Evolutionary conservation across 2,113 vertebrate species (phyloP).

Genomic region (Crotalus horridus): DNA sequence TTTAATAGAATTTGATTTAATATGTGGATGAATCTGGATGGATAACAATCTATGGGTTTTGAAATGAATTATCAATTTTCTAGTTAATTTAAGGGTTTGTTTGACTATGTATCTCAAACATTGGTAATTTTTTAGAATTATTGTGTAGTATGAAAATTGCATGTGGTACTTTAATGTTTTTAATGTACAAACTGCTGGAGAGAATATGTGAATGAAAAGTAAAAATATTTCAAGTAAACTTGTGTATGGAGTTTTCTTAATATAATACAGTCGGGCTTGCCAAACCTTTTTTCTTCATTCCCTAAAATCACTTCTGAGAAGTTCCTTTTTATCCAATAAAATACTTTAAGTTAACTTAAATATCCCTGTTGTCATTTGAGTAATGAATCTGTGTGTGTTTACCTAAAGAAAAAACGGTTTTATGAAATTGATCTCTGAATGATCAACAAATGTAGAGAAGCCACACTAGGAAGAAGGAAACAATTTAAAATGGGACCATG

Average conservation of each 20-base stretch:
- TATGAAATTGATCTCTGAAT: not conserved
- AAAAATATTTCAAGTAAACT: not conserved
- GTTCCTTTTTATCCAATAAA: not conserved
- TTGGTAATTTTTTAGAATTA: not conserved
- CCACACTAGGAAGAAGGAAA: not conserved
- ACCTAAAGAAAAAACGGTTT: not conserved
- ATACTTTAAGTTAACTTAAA: not conserved
- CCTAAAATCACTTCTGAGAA: not conserved
- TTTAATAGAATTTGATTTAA: not conserved
- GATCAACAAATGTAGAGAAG: not conserved
- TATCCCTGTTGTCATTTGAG: not conserved
- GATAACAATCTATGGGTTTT: not conserved
- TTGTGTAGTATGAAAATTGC: not conserved
- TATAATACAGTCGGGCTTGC: not conserved
- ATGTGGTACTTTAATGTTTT: not conserved
- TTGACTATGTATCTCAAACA: not conserved
- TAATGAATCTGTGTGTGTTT: not conserved
- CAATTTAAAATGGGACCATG: not conserved
- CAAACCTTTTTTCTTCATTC: not conserved
- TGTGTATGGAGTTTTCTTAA: not conserved
- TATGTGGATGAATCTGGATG: not conserved
- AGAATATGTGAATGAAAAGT: not conserved
- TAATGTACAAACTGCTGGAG: not conserved
- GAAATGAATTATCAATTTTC: not conserved
- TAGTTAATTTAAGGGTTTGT: not conserved